A percentile compares a stretch with the other conserved stretches of the same genome.
These are phyloP conservation scores for Diabrotica virgifera DNA, from an alignment of 1,140 invertebrate species.

Conservation along the genomic window DNA sequence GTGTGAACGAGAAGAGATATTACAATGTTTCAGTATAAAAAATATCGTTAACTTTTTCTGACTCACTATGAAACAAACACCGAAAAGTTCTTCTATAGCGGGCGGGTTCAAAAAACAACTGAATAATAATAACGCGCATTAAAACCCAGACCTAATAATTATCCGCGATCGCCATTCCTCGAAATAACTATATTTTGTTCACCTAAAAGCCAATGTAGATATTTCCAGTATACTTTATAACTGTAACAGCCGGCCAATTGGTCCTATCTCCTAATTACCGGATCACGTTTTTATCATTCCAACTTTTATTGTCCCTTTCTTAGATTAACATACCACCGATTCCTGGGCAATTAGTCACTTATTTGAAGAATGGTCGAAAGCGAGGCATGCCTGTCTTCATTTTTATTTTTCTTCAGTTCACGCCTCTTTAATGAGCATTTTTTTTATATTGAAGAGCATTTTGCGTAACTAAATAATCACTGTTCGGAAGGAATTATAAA, in stretches of 20 bases:
- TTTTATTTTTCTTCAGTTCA: neutral
- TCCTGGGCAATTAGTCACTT: neutral
- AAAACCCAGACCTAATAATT: neutral
- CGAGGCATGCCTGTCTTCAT: neutral
- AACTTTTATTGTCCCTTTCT: constrained; percentile 2
- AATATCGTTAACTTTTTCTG: too few species aligned
- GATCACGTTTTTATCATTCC: neutral
- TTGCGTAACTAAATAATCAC: neutral
- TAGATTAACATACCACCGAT: constrained; percentile 2
- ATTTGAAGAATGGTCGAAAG: constrained; percentile 1
- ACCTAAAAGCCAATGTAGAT: too few species aligned
- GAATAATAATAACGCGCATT: too few species aligned
- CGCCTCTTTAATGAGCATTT: neutral
- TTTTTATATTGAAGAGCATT: neutral
- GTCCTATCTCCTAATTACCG: neutral
- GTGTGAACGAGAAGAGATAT: too few species aligned
- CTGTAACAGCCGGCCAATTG: neutral
- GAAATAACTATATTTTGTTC: neutral
- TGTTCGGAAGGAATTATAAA: too few species aligned
- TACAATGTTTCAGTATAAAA: too few species aligned
- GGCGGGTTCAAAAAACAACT: too few species aligned
- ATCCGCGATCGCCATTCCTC: neutral
- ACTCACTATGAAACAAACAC: too few species aligned
- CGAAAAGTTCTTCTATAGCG: too few species aligned
- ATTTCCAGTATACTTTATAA: neutral